Evolutionary conservation across 2,113 vertebrate genomes (phyloP).

Genomic region (Uria lomvia): DNA sequence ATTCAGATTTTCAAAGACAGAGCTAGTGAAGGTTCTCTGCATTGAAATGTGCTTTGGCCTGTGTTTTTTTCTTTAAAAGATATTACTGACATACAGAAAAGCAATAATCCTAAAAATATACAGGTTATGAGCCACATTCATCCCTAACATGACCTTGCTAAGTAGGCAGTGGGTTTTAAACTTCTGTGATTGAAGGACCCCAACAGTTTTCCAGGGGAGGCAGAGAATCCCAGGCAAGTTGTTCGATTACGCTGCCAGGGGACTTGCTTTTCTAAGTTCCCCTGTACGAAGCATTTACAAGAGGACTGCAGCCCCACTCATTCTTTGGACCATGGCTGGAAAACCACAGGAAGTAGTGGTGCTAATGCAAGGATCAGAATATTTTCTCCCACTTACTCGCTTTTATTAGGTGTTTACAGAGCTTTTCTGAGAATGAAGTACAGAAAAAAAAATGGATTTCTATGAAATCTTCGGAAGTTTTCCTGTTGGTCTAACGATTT

Average conservation of each 20-base stretch:
- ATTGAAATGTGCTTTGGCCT: background rate
- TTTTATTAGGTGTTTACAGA: background rate
- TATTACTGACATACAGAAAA: background rate
- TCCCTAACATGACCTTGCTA: background rate
- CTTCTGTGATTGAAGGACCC: background rate
- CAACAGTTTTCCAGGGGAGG: background rate
- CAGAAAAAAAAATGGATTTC: background rate
- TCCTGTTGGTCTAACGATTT: background rate
- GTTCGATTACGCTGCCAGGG: background rate
- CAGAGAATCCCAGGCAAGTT: background rate
- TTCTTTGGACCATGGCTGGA: background rate
- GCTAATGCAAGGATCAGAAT: background rate
- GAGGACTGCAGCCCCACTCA: background rate
- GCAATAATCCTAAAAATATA: background rate
- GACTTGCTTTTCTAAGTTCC: background rate
- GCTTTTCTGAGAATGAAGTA: background rate
- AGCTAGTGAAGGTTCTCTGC: background rate
- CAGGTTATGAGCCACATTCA: background rate
- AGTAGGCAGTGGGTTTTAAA: background rate
- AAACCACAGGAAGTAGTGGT: background rate
- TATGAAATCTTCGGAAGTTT: background rate
- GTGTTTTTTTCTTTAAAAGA: background rate
- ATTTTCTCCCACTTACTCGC: background rate
- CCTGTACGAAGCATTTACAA: background rate
- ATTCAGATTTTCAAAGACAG: background rate